Percentiles rank a stretch among this genome's conserved stretches.
These are phyloP conservation scores for Rugalucina vietnamica DNA, from an alignment of 2,888 invertebrate species.

Conservation along the genomic window DNA sequence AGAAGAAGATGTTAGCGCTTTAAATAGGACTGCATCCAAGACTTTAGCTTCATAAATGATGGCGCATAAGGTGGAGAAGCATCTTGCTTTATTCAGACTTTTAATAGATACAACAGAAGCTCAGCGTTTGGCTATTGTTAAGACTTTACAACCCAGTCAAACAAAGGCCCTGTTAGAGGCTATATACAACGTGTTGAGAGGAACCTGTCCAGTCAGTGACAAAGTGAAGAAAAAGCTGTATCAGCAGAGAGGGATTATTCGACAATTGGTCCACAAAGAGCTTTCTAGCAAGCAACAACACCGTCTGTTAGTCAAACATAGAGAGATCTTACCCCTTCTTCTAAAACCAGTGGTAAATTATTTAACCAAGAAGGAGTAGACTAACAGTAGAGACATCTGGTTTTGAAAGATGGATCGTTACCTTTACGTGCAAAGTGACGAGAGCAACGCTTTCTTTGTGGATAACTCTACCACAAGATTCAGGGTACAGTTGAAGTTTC, in stretches of 20 bases:
- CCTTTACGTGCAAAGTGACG: constrained; percentile 40
- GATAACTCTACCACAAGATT: constrained; percentile 24
- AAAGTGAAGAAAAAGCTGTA: constrained; percentile 43
- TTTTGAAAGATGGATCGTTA: constrained; percentile 19
- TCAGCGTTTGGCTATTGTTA: constrained; percentile 31
- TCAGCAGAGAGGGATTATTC: constrained; percentile 31
- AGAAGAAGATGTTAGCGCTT: constrained; percentile 29
- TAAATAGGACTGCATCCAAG: neutral
- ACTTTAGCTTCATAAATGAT: constrained; percentile 23
- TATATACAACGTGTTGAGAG: constrained; percentile 53
- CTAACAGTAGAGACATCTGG: neutral
- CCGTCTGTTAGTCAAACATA: constrained; percentile 21
- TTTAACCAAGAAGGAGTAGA: constrained; percentile 16
- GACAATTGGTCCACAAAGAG: constrained; percentile 44
- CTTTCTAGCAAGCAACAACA: constrained; percentile 28
- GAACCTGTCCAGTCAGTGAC: constrained; percentile 40
- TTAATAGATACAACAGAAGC: constrained; percentile 17
- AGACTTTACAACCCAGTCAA: constrained; percentile 25
- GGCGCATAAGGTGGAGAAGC: constrained; percentile 18
- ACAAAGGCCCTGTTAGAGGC: constrained; percentile 38
- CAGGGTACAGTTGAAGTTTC: constrained; percentile 33
- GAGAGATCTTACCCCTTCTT: constrained; percentile 31
- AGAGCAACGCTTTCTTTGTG: constrained; percentile 17
- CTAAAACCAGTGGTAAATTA: constrained; percentile 30
- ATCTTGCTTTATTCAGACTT: constrained; percentile 36